Base-by-base conservation (phyloP, 2,888 invertebrate species). In the Andrena chrysosceles region DNA sequence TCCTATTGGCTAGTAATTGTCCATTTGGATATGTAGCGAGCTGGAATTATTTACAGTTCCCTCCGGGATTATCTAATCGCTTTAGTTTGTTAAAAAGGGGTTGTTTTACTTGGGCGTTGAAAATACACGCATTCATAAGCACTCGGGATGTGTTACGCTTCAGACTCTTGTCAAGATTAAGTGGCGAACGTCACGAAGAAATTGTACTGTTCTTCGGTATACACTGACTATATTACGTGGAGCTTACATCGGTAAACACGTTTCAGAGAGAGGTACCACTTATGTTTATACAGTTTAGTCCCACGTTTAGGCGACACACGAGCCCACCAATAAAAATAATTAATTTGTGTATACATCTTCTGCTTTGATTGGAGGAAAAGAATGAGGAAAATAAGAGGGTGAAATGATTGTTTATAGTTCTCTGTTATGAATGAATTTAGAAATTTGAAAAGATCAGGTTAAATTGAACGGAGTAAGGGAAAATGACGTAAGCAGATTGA, bases 201-300 rank as follows among this genome's bases (percentile, higher is more conserved):
- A 74, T 54, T 42, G 54, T 29, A 66, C 56, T 23, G 10, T 56
- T 56, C 23, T 42, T 62, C 31, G 77, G 69, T 42, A 67, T 74
- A 81, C 54, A 78, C 54, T 56, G 60, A 84, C 74, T 76, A 77
- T 42, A 23, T 56, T 56, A 56, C 31, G 74, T 70, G 72, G 67
- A 64, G 70, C 73, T 71, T 84, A 62, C 73, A 49, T 64, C 60
- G 54, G 56, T 84, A 73, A 69, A 76, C 72, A 80, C 77, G 80
- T 52, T 76, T 69, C 66, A 63, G 71, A 70, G 66, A 73, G 69
- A 72, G 62, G 64, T 52, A 72, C 60, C 52, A 52, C 68, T 60
- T 75, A 85, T 20, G 35, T 84, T 81, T 73, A 83, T 74, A 71
- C 70, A 85, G 59, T 78, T 77, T 86, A 69, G 64, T 86, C 69